Conservation (phyloP, 2,113 vertebrate species). For the Drymodes brunneopygia region DNA sequence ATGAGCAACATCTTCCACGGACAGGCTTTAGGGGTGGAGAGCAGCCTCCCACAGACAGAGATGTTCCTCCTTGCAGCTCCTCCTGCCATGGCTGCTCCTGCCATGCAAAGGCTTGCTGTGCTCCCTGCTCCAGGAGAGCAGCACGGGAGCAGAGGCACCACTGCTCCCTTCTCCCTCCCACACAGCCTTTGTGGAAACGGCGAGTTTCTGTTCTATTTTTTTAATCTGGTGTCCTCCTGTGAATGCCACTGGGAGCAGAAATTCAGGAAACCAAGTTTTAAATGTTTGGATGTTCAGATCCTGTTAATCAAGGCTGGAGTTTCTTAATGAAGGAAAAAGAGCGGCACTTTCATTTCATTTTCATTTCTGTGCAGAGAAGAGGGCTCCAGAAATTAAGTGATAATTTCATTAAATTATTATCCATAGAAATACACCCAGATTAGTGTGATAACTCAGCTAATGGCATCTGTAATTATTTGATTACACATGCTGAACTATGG, state of each 20-base stretch:
- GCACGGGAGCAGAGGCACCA: not conserved
- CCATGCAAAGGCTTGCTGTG: not conserved
- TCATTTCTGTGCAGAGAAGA: not conserved
- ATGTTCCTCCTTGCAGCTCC: too few relatives aligned
- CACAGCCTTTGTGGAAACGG: not conserved
- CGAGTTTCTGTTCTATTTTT: not conserved
- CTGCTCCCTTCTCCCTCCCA: not conserved
- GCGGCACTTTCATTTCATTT: not conserved
- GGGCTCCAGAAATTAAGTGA: not conserved
- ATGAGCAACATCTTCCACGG: not conserved
- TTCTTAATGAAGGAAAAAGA: not conserved
- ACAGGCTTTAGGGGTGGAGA: not conserved
- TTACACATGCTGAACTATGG: not conserved
- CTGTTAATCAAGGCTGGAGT: not conserved
- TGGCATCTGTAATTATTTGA: slow-evolving; percentile 22
- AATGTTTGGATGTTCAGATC: not conserved
- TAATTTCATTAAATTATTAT: slow-evolving; percentile 7
- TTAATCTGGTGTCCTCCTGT: not conserved
- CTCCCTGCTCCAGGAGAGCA: not conserved
- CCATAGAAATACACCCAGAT: not conserved
- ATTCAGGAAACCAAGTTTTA: not conserved
- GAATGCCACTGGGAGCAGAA: not conserved
- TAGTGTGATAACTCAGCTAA: not conserved
- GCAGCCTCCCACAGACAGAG: not conserved
- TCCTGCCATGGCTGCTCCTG: fast-evolving